phyloP scores from a whole-genome alignment of 2,888 invertebrate genomes.

The Trachelus iudaicus region DNA sequence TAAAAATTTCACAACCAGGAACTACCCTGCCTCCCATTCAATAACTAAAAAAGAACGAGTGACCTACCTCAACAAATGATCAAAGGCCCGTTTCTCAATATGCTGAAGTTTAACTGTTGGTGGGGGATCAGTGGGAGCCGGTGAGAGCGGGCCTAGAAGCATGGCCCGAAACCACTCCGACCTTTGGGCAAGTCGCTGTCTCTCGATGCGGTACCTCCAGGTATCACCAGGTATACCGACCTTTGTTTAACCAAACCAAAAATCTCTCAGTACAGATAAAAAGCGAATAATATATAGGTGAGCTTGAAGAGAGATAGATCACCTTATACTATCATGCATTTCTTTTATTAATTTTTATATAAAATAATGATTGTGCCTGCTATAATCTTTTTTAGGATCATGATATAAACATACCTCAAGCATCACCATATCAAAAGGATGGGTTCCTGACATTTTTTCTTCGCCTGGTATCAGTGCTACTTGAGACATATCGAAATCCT shows the following conservation, averaged over 20 bases:
- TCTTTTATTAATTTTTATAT: neutral
- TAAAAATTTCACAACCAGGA: neutral
- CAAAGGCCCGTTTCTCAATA: constrained; percentile 76
- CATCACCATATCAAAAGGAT: constrained; percentile 41
- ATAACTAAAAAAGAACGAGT: neutral
- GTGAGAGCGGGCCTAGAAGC: constrained; percentile 65
- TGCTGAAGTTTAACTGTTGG: constrained; percentile 68
- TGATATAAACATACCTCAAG: constrained; percentile 44
- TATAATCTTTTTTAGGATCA: neutral
- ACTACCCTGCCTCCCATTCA: neutral
- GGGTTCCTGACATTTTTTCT: constrained; percentile 19
- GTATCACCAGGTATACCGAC: constrained; percentile 74
- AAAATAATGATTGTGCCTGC: neutral
- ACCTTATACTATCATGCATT: neutral
- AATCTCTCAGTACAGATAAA: neutral
- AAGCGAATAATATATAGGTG: neutral
- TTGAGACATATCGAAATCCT: constrained; percentile 39
- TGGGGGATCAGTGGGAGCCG: constrained; percentile 63
- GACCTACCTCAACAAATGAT: constrained; percentile 71
- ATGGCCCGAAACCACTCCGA: constrained; percentile 75
- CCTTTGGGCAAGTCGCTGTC: constrained; percentile 72
- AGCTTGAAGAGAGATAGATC: no score
- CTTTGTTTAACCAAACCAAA: constrained; percentile 47
- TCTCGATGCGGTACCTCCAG: constrained; percentile 77
- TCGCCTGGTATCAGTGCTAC: constrained; percentile 38